Evolutionary conservation across 2,113 vertebrate genomes (phyloP).

Genomic region (Neogobius melanostomus): DNA sequence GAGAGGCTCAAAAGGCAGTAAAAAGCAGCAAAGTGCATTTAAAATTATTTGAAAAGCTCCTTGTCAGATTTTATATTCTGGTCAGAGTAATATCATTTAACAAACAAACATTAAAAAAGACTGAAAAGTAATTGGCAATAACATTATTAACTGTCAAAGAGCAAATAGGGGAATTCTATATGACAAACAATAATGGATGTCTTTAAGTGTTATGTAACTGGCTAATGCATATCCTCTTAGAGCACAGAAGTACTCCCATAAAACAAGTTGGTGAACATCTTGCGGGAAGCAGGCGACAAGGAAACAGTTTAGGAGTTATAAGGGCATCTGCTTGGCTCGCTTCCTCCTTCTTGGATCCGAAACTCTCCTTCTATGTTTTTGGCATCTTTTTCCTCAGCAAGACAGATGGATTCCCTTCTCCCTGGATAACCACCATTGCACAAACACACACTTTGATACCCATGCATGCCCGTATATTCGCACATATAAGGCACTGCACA

Average conservation of each 20-base stretch:
- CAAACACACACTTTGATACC: slow-evolving; percentile 11
- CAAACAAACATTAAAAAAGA: too few species aligned
- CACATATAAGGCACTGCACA: slow-evolving; percentile 46
- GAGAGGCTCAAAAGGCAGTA: too few species aligned
- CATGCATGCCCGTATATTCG: slow-evolving; percentile 27
- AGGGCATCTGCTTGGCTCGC: slow-evolving; percentile 59
- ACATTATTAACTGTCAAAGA: neutral
- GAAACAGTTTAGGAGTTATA: slow-evolving; percentile 53
- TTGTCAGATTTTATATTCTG: too few species aligned
- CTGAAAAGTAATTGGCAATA: neutral
- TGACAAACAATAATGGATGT: neutral
- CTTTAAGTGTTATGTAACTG: neutral
- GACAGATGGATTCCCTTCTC: slow-evolving; percentile 71
- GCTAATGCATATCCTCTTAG: neutral
- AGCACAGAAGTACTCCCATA: slow-evolving; percentile 11
- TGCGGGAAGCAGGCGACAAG: slow-evolving; percentile 55
- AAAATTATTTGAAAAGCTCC: too few species aligned
- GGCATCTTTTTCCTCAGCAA: slow-evolving; percentile 68
- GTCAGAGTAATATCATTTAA: too few species aligned
- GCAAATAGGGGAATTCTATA: neutral
- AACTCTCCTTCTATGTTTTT: slow-evolving; percentile 66
- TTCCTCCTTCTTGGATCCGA: slow-evolving; percentile 54
- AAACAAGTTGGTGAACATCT: slow-evolving; percentile 63
- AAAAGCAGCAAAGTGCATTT: too few species aligned
- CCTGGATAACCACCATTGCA: slow-evolving; percentile 51